phyloP scores from a whole-genome alignment of 2,797 vertebrate species.

The Argentina silus region DNA sequence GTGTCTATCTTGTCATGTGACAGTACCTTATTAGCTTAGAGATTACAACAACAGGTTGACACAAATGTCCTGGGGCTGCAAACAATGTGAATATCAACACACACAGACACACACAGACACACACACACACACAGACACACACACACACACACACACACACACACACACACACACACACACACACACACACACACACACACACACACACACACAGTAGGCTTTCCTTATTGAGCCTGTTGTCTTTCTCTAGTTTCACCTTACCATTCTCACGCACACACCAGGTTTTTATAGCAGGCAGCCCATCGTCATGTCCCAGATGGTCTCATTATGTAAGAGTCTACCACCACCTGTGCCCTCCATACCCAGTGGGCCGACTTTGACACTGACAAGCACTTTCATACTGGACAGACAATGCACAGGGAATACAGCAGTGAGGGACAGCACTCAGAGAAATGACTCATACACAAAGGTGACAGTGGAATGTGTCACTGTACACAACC shows the following conservation, averaged over 20 bases:
- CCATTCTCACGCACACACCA: constrained; percentile 9
- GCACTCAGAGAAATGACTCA: background rate
- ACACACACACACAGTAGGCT: background rate
- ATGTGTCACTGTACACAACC: background rate
- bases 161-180: no score
- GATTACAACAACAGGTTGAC: constrained; percentile 18
- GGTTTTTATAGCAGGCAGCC: background rate
- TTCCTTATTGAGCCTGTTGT: background rate
- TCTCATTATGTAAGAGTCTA: constrained; percentile 3
- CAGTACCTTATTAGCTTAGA: constrained; percentile 1
- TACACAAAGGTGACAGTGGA: constrained; percentile 3
- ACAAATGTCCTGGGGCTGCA: constrained; percentile 1
- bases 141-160: no score
- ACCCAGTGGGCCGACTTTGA: constrained; percentile 15
- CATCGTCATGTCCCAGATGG: constrained; percentile 2
- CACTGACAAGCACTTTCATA: background rate
- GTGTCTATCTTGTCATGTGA: constrained; percentile 5
- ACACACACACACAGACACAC: background rate
- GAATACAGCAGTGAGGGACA: background rate
- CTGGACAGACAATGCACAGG: background rate
- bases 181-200: background rate
- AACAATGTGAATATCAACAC: background rate
- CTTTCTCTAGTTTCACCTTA: constrained; percentile 17
- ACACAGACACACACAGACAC: background rate
- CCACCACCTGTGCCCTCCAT: constrained; percentile 9